Conservation (phyloP, 1,140 invertebrate species). For the Oedothorax gibbosus region DNA sequence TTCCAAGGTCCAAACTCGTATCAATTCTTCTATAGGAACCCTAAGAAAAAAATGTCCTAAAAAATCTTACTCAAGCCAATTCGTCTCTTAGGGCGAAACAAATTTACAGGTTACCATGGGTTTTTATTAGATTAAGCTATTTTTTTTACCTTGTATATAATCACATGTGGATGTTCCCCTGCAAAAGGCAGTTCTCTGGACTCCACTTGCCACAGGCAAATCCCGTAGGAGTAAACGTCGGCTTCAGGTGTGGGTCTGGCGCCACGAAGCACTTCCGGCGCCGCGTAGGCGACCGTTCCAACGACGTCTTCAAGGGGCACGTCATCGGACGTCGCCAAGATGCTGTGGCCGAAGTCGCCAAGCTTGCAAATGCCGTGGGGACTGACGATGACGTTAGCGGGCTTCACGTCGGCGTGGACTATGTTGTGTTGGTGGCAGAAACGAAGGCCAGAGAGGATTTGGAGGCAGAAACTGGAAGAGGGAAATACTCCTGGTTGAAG, state of each 20-base stretch:
- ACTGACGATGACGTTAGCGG: slow-evolving; percentile 78
- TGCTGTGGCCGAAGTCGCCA: slow-evolving; percentile 80
- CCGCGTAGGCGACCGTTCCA: slow-evolving; percentile 80
- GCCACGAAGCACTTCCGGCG: slow-evolving; percentile 79
- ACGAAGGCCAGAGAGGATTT: slow-evolving; percentile 75
- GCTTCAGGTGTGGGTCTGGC: slow-evolving; percentile 71
- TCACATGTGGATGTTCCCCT: slow-evolving; percentile 70
- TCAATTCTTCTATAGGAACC: too few species aligned
- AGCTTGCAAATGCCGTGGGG: slow-evolving; percentile 75
- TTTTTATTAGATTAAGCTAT: too few species aligned
- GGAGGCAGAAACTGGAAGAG: slow-evolving; percentile 64
- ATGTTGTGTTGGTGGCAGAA: slow-evolving; percentile 80
- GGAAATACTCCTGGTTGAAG: not conserved
- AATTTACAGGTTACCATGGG: too few species aligned
- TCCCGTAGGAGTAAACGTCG: slow-evolving; percentile 81
- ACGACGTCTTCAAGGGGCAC: not conserved
- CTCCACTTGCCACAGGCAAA: slow-evolving; percentile 83
- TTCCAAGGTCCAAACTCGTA: too few species aligned
- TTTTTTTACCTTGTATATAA: slow-evolving; percentile 68
- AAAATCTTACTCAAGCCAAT: too few species aligned
- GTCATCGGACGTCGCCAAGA: slow-evolving; percentile 58
- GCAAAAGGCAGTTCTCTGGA: slow-evolving; percentile 74
- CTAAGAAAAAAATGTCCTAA: too few species aligned
- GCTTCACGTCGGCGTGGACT: slow-evolving; percentile 89
- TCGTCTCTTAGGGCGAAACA: too few species aligned